These are phyloP conservation scores for Rhynchotus rufescens DNA, from an alignment of 2,797 vertebrate species.

Conservation along the genomic window DNA sequence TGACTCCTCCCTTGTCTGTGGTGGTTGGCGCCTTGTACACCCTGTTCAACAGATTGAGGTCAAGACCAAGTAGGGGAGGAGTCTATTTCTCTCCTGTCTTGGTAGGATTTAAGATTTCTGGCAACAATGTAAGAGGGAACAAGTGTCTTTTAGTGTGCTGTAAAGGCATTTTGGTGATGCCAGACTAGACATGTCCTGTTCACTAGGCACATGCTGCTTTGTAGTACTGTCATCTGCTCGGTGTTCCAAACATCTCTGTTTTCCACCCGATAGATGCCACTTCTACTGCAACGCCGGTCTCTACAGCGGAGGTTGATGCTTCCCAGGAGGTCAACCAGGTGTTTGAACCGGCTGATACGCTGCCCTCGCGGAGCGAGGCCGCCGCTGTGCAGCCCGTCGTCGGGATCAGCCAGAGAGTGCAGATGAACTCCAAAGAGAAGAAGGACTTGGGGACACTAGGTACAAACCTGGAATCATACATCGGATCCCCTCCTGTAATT, in stretches of 20 bases:
- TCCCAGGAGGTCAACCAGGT: constrained; percentile 50
- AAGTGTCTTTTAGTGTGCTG: not conserved
- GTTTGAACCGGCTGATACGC: constrained; percentile 73
- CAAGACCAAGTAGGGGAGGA: not conserved
- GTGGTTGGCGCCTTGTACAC: not conserved
- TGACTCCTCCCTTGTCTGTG: not conserved
- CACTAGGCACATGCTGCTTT: not conserved
- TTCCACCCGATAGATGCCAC: not conserved
- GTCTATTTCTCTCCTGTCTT: not conserved
- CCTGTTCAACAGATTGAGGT: not conserved
- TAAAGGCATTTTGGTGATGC: not conserved
- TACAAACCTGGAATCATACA: not conserved
- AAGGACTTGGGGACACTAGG: constrained; percentile 91
- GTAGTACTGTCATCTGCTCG: not conserved
- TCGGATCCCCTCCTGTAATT: not conserved
- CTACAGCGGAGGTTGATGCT: constrained; percentile 23
- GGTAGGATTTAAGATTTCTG: not conserved
- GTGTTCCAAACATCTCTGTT: not conserved
- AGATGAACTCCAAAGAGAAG: constrained; percentile 87
- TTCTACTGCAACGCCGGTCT: not conserved
- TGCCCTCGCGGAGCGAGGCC: constrained; percentile 77
- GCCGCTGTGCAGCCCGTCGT: constrained; percentile 87
- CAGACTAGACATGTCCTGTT: not conserved
- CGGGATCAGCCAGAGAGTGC: constrained; percentile 91
- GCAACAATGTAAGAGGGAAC: not conserved